These are phyloP conservation scores for Empis livida DNA, from an alignment of 2,888 invertebrate species.

Conservation along the genomic window DNA sequence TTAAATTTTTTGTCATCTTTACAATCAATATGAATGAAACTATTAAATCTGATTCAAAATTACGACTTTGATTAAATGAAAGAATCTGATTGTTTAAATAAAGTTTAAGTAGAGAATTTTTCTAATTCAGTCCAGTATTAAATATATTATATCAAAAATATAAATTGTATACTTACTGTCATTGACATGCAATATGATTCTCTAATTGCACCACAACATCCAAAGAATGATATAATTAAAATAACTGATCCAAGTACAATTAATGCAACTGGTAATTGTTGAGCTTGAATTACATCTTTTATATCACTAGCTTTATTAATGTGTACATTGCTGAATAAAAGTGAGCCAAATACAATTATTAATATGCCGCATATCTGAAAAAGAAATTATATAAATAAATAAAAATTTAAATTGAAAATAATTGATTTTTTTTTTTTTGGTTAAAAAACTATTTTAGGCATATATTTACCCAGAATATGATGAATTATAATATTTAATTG, in stretches of 20 bases:
- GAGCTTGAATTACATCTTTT: constrained; percentile 36
- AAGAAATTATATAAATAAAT: constrained; percentile 17
- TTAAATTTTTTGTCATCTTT: no score
- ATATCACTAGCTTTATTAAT: constrained; percentile 40
- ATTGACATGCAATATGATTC: constrained; percentile 82
- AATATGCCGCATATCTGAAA: constrained; percentile 57
- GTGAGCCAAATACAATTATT: constrained; percentile 50
- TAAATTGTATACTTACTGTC: constrained; percentile 48
- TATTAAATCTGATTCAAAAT: no score
- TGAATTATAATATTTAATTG: neutral
- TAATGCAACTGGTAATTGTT: constrained; percentile 48
- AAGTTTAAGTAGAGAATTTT: neutral
- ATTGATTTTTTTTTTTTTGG: neutral
- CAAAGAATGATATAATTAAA: constrained; percentile 75
- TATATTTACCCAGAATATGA: neutral
- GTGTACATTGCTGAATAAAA: constrained; percentile 26
- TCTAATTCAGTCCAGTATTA: no score
- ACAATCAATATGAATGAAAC: no score
- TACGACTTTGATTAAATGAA: no score
- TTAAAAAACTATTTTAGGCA: no score
- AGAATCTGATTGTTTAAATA: no score
- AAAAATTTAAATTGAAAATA: neutral
- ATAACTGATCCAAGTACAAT: constrained; percentile 57
- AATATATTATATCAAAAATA: no score
- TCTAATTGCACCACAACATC: constrained; percentile 79